Percentiles rank a stretch among this genome's conserved stretches.
phyloP scores from a whole-genome alignment of 2,888 invertebrate species.

The Pollenia griseotomentosa region DNA sequence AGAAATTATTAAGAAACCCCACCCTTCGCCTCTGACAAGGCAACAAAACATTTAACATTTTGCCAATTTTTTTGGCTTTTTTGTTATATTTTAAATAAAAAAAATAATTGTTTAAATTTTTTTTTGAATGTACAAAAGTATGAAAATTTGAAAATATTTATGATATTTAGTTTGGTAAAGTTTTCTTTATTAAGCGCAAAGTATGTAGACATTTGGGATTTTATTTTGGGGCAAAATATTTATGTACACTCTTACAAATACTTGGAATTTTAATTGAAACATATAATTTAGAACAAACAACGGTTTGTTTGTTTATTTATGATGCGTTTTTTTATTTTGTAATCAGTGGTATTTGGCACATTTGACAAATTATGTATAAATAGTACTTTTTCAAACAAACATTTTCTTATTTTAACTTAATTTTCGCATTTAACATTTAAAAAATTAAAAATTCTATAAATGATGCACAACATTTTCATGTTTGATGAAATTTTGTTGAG shows the following conservation, averaged over 20 bases:
- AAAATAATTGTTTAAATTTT: background rate
- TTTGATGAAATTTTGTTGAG: constrained; percentile 38
- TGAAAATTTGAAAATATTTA: constrained; percentile 21
- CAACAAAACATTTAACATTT: constrained; percentile 40
- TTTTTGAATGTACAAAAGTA: background rate
- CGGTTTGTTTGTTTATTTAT: constrained; percentile 8
- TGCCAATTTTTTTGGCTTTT: constrained; percentile 9
- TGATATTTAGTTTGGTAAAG: constrained; percentile 4
- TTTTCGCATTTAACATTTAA: constrained; percentile 9
- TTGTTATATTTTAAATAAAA: constrained; percentile 11
- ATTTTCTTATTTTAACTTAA: constrained; percentile 11
- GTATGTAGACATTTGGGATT: constrained; percentile 30
- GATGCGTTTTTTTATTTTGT: constrained; percentile 54
- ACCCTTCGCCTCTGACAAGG: background rate
- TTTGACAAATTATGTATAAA: constrained; percentile 51
- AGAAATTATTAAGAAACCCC: constrained; percentile 54
- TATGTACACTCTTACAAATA: constrained; percentile 19
- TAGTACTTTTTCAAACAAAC: constrained; percentile 33
- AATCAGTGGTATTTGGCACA: constrained; percentile 59
- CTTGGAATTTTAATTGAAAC: constrained; percentile 70
- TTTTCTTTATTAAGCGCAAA: constrained; percentile 19
- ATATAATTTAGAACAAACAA: constrained; percentile 19
- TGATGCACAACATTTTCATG: constrained; percentile 47
- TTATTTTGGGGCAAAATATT: constrained; percentile 38
- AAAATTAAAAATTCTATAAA: constrained; percentile 44